phyloP scores from a whole-genome alignment of 2,888 invertebrate genomes.

The Sussaba pulchella region DNA sequence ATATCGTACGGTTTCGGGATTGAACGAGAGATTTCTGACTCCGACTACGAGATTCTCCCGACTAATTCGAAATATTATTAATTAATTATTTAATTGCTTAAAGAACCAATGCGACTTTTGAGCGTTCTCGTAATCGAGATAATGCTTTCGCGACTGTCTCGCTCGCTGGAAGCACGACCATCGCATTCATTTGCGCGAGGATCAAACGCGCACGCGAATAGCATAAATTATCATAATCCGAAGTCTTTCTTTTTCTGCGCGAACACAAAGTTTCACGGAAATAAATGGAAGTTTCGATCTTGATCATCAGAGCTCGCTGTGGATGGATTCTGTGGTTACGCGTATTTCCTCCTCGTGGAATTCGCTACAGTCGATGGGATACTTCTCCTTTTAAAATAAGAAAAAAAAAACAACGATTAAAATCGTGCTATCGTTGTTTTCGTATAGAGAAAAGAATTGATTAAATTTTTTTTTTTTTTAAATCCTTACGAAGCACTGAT shows the following conservation, averaged over 20 bases:
- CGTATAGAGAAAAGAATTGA: too few species aligned
- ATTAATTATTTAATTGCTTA: constrained; percentile 10
- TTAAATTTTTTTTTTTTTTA: too few species aligned
- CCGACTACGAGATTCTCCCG: constrained; percentile 7
- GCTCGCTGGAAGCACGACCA: constrained; percentile 37
- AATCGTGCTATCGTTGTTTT: not conserved
- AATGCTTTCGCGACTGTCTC: constrained; percentile 13
- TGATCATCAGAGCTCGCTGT: constrained; percentile 90
- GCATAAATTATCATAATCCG: constrained; percentile 43
- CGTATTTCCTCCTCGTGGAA: constrained; percentile 93
- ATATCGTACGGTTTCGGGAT: not conserved
- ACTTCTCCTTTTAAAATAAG: constrained; percentile 86
- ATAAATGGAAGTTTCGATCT: not conserved
- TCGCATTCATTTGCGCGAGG: not conserved
- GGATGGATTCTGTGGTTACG: constrained; percentile 91
- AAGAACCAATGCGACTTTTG: constrained; percentile 24
- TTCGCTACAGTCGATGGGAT: constrained; percentile 90
- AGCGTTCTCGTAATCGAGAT: constrained; percentile 40
- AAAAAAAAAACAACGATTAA: not conserved
- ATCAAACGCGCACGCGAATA: constrained; percentile 30
- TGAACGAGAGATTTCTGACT: not conserved
- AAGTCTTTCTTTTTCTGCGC: constrained; percentile 20
- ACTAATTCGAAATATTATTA: constrained; percentile 7
- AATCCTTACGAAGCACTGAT: constrained; percentile 88
- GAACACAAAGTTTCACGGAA: constrained; percentile 36